Evolutionary conservation across 2,113 vertebrate genomes (phyloP), one percentile per base, ranked within the genome.

Genomic region (Carassius auratus): DNA sequence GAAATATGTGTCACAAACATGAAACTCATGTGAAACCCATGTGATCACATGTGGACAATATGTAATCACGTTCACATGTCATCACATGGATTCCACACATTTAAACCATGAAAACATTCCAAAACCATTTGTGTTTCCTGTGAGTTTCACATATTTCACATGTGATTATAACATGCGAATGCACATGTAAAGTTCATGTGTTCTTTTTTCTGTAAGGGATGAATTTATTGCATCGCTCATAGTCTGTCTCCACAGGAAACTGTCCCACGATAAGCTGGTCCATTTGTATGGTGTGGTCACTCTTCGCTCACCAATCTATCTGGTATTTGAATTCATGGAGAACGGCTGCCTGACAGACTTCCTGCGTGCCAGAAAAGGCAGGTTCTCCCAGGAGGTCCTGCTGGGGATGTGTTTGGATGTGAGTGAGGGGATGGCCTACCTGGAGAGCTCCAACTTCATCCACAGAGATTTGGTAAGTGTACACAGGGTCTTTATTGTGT

Each of bases 301-400:
- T 66, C 95, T 97, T 83, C 92, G 90, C 2, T 88, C 93, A 55
- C 97, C 98, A 81, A 95, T 98, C 85, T 97, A 95, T 89, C 93
- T 99, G 69, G 94, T 99, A 88, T 98, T 97, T 50, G 98, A 99
- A 93, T 98, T 96, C 91, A 97, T 99, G 97, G 96, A 98, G 76
- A 93, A 96, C 0, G 98, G 98, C 86, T 97, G 96, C 81, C 92
- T 99, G 88, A 96, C 95, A 0, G 95, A 97, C 52, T 97, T 96
- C 91, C 94, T 99, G 64, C 92, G 93, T 84, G 93, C 85, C 89
- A 94, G 93, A 80, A 89, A 94, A 82, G 97, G 97, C 2, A 88
- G 75, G 15, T 90, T 97, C 74, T 93, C 94, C 0, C 93, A 90
- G 68, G 93, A 95, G 52, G 89, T 83, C 1, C 90, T 98, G 83